Base-by-base conservation (phyloP, 2,113 vertebrate genomes). In the Plecturocebus donacophilus region DNA sequence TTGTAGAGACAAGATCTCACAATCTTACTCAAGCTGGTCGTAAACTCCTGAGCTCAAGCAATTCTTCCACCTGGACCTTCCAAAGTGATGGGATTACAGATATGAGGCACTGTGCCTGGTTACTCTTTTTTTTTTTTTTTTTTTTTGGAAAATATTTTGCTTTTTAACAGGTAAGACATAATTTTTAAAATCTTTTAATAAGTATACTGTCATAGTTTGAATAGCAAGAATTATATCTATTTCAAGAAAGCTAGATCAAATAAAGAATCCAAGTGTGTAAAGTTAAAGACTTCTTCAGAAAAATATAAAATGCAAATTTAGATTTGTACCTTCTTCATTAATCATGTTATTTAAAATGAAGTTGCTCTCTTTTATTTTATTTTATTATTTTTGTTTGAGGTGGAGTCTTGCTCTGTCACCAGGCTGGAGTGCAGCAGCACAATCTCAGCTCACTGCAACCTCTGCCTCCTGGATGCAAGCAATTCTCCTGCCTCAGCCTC, bases 341-440 rank as follows among this genome's bases (percentile, higher is more conserved):
- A 88, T 85, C 21, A 38, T 45, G 61, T 17, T 73, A 61, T 96
- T 96, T 61, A 56, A 75, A 95, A 64, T 87, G 52, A 95, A 90
- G 12, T 5, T 87, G 52, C 27, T 27, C 6, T 91, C 27, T 30
- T 61, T 27, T 30, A 30, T 64, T 64, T 61, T 61, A 12, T 64
- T 64, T 64, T 64, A 61, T 61, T 61, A 61, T 61, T 61, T 61
- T 64, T 64, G 12, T 32, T 64, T 30, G 27, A 64, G 27, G 13
- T 30, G 27, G 27, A 64, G 61, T 64, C 61, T 14, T 32, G 27
- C 61, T 64, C 27, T 64, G 61, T 30, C 6, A 30, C 61, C 27
- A 64, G 61, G 61, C 61, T 64, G 12, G 61, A 64, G 61, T 64
- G 61, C 61, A 64, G 61, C 30, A 12, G 12, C 6, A 6, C 2